phyloP scores from a whole-genome alignment of 2,797 vertebrate species.

The Natrix natrix region DNA sequence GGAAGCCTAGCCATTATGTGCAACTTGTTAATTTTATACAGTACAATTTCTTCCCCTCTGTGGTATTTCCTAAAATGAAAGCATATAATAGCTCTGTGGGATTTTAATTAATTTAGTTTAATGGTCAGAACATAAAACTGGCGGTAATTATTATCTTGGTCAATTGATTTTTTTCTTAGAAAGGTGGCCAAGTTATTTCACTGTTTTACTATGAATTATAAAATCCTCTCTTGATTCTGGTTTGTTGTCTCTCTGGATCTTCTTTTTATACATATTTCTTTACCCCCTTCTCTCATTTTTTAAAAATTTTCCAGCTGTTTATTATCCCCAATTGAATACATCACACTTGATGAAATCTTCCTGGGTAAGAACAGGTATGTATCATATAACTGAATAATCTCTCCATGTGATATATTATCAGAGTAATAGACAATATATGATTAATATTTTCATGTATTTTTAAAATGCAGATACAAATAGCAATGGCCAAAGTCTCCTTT shows the following conservation, averaged over 20 bases:
- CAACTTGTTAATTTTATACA: not conserved
- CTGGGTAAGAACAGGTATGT: slow-evolving; percentile 93
- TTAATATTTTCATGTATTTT: not conserved
- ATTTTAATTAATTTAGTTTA: slow-evolving; percentile 18
- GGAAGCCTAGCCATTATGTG: not conserved
- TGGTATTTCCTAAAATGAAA: slow-evolving; percentile 7
- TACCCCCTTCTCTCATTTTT: not conserved
- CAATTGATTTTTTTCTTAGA: slow-evolving; percentile 13
- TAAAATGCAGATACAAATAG: not conserved
- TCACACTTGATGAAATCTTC: slow-evolving; percentile 88
- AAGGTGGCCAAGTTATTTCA: slow-evolving; percentile 29
- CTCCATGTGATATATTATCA: slow-evolving; percentile 35
- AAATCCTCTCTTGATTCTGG: slow-evolving; percentile 33
- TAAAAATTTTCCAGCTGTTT: slow-evolving; percentile 73
- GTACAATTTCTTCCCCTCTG: not conserved
- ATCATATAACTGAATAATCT: slow-evolving; percentile 27
- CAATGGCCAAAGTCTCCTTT: not conserved
- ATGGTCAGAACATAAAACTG: slow-evolving; percentile 7
- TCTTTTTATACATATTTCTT: slow-evolving; percentile 44
- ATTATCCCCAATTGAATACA: slow-evolving; percentile 91
- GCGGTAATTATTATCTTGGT: slow-evolving; percentile 18
- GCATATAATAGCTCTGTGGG: not conserved
- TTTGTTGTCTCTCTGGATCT: slow-evolving; percentile 14
- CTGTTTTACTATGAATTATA: slow-evolving; percentile 53
- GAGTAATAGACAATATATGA: slow-evolving; percentile 14